A percentile compares a stretch with the other conserved stretches of the same genome.
phyloP scores from a whole-genome alignment of 2,888 invertebrate genomes.

The Emmelina monodactyla region DNA sequence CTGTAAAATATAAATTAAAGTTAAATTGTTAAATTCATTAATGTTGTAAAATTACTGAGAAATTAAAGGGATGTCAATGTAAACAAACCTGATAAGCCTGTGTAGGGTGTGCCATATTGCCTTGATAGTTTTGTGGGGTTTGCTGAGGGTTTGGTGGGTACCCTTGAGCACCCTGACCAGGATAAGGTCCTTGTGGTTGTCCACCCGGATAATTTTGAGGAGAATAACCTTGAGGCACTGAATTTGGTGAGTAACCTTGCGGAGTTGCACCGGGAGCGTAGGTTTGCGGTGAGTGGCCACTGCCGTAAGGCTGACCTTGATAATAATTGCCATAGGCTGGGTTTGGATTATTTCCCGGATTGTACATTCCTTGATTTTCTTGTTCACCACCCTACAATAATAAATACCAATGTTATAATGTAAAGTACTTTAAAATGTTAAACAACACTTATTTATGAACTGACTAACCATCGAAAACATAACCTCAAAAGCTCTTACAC shows the following conservation, averaged over 20 bases:
- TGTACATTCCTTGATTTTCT: conserved; percentile 52
- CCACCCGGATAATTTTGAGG: conserved; percentile 44
- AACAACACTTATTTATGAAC: too few relatives aligned
- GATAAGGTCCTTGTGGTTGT: conserved; percentile 36
- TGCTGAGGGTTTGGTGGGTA: conserved; percentile 53
- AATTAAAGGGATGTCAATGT: not conserved
- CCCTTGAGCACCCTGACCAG: conserved; percentile 40
- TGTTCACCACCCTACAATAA: conserved; percentile 50
- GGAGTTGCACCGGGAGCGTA: conserved; percentile 44
- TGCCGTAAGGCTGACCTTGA: conserved; percentile 54
- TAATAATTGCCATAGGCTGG: conserved; percentile 52
- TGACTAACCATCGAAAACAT: conserved; percentile 10
- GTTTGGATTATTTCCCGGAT: conserved; percentile 48
- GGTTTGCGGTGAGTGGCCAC: conserved; percentile 54
- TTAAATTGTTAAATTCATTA: not conserved
- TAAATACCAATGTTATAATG: too few relatives aligned
- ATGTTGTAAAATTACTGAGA: not conserved
- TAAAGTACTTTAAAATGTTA: too few relatives aligned
- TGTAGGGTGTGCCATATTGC: conserved; percentile 49
- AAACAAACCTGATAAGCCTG: conserved; percentile 59
- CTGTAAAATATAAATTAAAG: conserved; percentile 19
- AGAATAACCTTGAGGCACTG: conserved; percentile 47
- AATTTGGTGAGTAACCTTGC: conserved; percentile 46
- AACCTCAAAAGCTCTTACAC: conserved; percentile 20
- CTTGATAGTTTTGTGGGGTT: conserved; percentile 48